Base-by-base conservation (phyloP, 2,888 invertebrate genomes). In the Eupelmus urozonus region DNA sequence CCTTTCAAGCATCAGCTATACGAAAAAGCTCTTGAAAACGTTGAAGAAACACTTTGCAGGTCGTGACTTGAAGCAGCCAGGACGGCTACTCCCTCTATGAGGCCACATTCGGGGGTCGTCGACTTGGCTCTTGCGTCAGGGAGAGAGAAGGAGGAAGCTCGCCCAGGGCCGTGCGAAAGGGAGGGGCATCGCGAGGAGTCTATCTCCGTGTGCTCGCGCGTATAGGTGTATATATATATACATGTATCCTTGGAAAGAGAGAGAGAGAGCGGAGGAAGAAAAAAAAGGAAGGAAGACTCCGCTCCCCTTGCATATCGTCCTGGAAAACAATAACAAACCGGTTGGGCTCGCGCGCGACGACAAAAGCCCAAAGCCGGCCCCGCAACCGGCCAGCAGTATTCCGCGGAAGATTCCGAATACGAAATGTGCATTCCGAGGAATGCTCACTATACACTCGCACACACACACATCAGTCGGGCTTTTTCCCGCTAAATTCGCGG, bases 361-460 rank as follows among this genome's bases (percentile, higher is more conserved):
- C 80, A 79, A 81, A 79, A 79, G 63, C 74, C 63, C 59, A 63
- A 75, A 51, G 60, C 59, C 25, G 59, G 20, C 55, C 4, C 5
- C 72, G 53, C 16, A 27, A 20, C 29, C 66, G 66, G 78, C 71
- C 42, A 40, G 62, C 83, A 84, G 84, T 87, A 88, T 87, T 87
- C 86, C 84, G 81, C 82, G 85, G 85, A 87, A 85, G 85, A 87
- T 85, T 84, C 84, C 87, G 89, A 88, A 89, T 89, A 84, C 88
- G 85, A 88, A 88, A 89, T 88, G n/a, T n/a, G 85, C 87, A 87
- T 89, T 89, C 88, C 86, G 84, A 81, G 86, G 83, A 85, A 85
- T 84, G 84, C 81, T 9, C 9, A 5, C 34, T 45, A 7, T 45
- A 2, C 82, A 80, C 76, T 60, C 80, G 80, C 81, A 83, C 82